Evolutionary conservation across 2,888 invertebrate genomes (phyloP), one percentile per base, ranked within the genome.

Genomic region (Pyrochroa serraticornis): DNA sequence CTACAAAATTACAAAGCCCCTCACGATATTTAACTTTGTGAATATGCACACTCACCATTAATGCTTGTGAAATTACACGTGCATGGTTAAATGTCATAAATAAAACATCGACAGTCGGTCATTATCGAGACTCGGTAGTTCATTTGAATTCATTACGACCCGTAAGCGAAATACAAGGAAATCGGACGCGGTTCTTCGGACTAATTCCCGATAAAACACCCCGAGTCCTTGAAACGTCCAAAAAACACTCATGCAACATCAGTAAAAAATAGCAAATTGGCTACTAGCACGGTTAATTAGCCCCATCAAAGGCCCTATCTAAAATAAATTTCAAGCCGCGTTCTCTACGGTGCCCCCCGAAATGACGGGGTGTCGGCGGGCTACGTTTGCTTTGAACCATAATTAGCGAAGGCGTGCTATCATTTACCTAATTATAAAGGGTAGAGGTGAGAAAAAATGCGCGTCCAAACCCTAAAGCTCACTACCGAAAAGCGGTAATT

Each of bases 381-480:
- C 45, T 55, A 60, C 53, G 56, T 48, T 58, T 46, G 52, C 65
- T 69, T 70, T 64, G 65, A 65, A 64, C 70, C 63, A 65, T 71
- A 67, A 72, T 72, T 72, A 72, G 70, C 71, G 63, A 69, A 66
- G 70, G 70, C 66, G 68, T 70, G 71, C 69, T 68, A 69, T 67
- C 68, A 71, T 68, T 71, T 71, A 70, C 67, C 61, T 72, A 72
- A 72, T 72, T 72, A 72, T 70, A 71, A 69, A 66, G 70, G 70
- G 65, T 67, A 72, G 30, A 42, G 70, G 71, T 70, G 70, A 70
- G 71, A 71, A 70, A 70, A 70, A 58, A 61, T 54, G 35, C 39
- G 53, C 42, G n/a, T 9, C 10, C 44, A 9, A 42, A 22, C 22
- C 22, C 22, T 35, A 8, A 34, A 55, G 35, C 54, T 12, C 22